These are phyloP conservation scores for Pachyramphus minor DNA, from an alignment of 2,113 vertebrate genomes.

Conservation along the genomic window DNA sequence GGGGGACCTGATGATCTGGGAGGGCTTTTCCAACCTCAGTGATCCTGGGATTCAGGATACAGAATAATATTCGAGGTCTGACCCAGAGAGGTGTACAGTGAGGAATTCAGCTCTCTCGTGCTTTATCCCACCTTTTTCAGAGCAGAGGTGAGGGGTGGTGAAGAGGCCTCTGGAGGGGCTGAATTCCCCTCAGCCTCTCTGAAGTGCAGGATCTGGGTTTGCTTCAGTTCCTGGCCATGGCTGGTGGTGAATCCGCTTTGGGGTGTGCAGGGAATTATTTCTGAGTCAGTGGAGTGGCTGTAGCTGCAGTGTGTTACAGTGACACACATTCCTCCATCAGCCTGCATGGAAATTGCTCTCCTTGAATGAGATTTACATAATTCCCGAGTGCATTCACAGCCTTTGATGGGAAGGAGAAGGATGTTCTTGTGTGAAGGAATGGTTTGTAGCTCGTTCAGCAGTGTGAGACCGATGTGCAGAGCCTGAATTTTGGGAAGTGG, in stretches of 20 bases:
- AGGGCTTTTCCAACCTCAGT: neutral
- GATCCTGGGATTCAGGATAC: neutral
- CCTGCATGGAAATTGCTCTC: neutral
- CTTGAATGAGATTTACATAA: neutral
- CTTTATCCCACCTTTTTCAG: neutral
- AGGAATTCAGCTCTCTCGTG: neutral
- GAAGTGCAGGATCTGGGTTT: accelerated
- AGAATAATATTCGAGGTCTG: neutral
- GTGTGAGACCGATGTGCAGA: neutral
- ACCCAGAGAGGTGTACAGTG: no score
- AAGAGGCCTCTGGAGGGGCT: neutral
- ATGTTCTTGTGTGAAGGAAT: neutral
- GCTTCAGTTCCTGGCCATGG: accelerated
- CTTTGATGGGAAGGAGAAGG: neutral
- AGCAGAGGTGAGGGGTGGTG: neutral
- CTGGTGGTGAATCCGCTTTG: accelerated
- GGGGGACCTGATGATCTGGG: accelerated
- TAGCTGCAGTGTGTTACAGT: neutral
- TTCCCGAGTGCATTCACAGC: neutral
- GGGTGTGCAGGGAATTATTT: neutral
- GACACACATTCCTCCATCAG: neutral
- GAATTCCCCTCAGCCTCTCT: accelerated
- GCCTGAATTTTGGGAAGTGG: neutral
- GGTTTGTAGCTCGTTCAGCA: neutral
- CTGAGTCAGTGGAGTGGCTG: neutral